Conservation (phyloP, 2,113 vertebrate species). For the Hippoglossus stenolepis region DNA sequence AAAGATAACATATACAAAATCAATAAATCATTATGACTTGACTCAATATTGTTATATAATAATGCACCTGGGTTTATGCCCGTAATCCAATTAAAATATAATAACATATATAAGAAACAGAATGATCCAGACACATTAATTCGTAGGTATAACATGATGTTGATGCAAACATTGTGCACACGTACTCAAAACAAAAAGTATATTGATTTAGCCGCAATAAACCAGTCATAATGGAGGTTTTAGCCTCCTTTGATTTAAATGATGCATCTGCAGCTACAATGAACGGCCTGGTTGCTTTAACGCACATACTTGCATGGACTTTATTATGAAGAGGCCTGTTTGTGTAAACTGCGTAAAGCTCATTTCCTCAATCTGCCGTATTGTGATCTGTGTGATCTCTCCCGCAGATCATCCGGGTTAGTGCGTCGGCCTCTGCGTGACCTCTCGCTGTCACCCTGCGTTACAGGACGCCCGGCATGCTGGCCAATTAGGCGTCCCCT, state of each 20-base stretch:
- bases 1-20: not conserved
- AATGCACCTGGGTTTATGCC: not conserved
- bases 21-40: not conserved
- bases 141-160: not conserved
- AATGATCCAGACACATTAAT: not conserved
- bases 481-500: conserved; percentile 72
- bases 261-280: not conserved
- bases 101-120: not conserved
- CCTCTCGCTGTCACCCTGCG: conserved; percentile 78
- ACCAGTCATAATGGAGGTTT: too few species aligned
- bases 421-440: conserved; percentile 75
- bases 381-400: conserved; percentile 69
- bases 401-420: conserved; percentile 75
- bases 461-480: conserved; percentile 71
- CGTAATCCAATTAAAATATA: not conserved
- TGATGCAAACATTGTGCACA: not conserved
- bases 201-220: not conserved
- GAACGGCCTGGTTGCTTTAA: conserved; percentile 28
- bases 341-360: conserved; percentile 16
- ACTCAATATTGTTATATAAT: not conserved
- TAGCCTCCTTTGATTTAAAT: not conserved
- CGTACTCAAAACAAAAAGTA: too few species aligned
- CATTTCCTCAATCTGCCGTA: conserved; percentile 61
- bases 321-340: conserved; percentile 18
- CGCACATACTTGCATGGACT: conserved; percentile 37